phyloP scores from a whole-genome alignment of 2,888 invertebrate species.

The Drosophila gaucha region DNA sequence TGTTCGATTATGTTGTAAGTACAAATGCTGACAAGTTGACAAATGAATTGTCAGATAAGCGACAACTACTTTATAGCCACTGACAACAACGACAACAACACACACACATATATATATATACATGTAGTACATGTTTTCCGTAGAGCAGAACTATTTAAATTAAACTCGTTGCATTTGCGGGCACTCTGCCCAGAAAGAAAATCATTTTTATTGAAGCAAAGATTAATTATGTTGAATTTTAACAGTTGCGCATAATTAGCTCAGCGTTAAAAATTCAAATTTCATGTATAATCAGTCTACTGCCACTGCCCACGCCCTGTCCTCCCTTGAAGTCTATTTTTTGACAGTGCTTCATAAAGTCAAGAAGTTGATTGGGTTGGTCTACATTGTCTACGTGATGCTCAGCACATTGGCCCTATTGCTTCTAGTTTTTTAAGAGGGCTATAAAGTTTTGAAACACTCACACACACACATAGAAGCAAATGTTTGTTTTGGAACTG shows the following conservation, averaged over 20 bases:
- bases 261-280: conserved; percentile 42
- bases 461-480: background rate
- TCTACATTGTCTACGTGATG: conserved; percentile 37
- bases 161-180: conserved; percentile 39
- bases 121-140: background rate
- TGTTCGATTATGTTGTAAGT: conserved; percentile 24
- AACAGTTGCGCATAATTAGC: conserved; percentile 64
- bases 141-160: conserved; percentile 31
- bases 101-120: too few species aligned
- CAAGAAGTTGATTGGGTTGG: conserved; percentile 14
- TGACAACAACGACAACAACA: conserved; percentile 27
- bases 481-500: background rate
- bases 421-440: conserved; percentile 1
- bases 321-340: conserved; percentile 9
- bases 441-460: conserved; percentile 6
- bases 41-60: conserved; percentile 30
- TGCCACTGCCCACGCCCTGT: too few species aligned
- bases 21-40: conserved; percentile 49
- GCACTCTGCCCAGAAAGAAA: conserved; percentile 62
- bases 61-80: conserved; percentile 32
- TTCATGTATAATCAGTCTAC: conserved; percentile 12
- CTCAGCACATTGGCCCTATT: conserved; percentile 15
- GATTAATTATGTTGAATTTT: conserved; percentile 61
- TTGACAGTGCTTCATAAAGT: conserved; percentile 10
- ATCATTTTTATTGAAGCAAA: conserved; percentile 40